phyloP scores from a whole-genome alignment of 1,140 invertebrate genomes.

The Drosophila arawakana region DNA sequence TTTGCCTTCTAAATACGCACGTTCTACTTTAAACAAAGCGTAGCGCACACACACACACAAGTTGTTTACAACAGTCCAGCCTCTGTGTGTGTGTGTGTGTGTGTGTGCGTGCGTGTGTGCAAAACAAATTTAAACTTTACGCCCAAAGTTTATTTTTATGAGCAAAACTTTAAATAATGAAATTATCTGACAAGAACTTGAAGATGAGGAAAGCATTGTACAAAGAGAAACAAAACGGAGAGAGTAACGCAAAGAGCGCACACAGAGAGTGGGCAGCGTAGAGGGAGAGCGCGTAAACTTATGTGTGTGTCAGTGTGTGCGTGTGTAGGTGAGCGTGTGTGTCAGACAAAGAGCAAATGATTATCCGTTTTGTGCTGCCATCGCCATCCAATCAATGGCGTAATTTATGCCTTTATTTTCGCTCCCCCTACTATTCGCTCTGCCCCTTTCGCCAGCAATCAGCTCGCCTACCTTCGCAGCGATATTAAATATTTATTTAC shows the following conservation, averaged over 20 bases:
- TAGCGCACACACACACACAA: conserved; percentile 44
- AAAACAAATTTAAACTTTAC: conserved; percentile 83
- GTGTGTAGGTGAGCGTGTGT: neutral
- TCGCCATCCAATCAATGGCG: conserved; percentile 66
- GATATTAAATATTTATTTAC: conserved; percentile 82
- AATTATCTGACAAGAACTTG: conserved; percentile 81
- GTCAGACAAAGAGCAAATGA: conserved; percentile 20
- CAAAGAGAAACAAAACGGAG: conserved; percentile 7
- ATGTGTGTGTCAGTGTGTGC: neutral
- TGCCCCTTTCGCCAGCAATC: neutral
- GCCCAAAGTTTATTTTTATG: conserved; percentile 82
- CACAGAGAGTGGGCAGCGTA: conserved; percentile 3
- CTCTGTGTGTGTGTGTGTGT: conserved; percentile 21
- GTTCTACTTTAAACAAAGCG: conserved; percentile 79
- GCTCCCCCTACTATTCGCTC: conserved; percentile 1
- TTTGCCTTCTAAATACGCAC: conserved; percentile 82
- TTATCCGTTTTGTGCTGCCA: conserved; percentile 35
- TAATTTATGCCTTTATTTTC: conserved; percentile 71
- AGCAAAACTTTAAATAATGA: conserved; percentile 81
- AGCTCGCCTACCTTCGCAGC: conserved; percentile 37
- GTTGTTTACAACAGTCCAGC: conserved; percentile 58
- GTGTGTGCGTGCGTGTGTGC: conserved; percentile 60
- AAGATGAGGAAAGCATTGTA: conserved; percentile 52
- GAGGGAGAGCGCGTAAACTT: neutral
- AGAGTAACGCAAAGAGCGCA: conserved; percentile 1